Base-by-base conservation (phyloP, 2,113 vertebrate species). In the Saguinus imperator region DNA sequence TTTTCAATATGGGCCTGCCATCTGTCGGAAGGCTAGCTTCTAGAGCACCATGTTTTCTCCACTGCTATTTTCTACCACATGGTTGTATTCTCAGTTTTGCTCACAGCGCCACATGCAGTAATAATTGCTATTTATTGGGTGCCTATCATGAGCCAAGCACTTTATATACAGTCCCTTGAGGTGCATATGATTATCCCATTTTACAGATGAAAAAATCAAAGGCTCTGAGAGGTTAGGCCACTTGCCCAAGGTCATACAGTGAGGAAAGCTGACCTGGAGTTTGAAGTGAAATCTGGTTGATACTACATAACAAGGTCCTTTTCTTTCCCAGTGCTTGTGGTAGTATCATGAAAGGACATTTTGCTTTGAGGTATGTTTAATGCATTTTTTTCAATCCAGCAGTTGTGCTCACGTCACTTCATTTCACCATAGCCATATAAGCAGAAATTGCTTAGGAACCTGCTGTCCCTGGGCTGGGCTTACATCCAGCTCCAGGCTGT, bases 381-480 rank as follows among this genome's bases (percentile, higher is more conserved):
- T 94, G 82, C 32, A 50, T 18, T 95, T 93, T 93, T 94, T 82
- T 66, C 76, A 94, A 48, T 58, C 52, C n/a, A 57, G 68, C 4
- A 7, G 84, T 79, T 81, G 32, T 83, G 40, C 10, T 95, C 89
- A 66, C 0, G 3, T 94, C 94, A 96, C 88, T 96, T 89, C 37
- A 70, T 61, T 93, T 97, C 92, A 91, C 86, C 64, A 81, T 6
- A 57, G 86, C 82, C 95, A 97, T 57, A 84, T 86, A 94, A 83
- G 82, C 89, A 97, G 80, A 96, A 96, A 94, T 94, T 94, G 91
- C 89, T 96, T 86, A 66, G 7, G 83, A 97, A 88, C 86, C 88
- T 84, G 86, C 93, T 81, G 75, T 97, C 96, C 96, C 87, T 4
- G 8, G 75, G 43, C 96, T 97, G 96, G 96, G 97, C 97, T 97